Evolutionary conservation across 1,140 invertebrate genomes (phyloP), one percentile per base, ranked within the genome.

Genomic region (Drosophila sp.): DNA sequence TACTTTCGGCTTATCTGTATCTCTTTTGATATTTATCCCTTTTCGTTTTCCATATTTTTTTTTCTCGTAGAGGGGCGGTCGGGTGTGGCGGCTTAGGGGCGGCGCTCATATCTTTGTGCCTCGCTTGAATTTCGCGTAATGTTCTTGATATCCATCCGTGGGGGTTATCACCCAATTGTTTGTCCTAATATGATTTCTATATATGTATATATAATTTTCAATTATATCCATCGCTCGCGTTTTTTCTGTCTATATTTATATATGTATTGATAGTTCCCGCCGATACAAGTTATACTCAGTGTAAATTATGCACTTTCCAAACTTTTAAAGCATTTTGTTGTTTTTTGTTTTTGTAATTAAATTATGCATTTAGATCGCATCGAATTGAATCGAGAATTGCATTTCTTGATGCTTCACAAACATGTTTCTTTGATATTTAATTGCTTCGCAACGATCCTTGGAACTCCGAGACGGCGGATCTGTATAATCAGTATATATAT

Each of bases 251-350:
- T 73, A 69, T 62, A 29, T 83, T 57, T 86, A 82, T 87, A 89
- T 89, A 84, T 84, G 78, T 87, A 80, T 66, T 65, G 80, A 87
- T 87, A 83, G 84, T 87, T 87, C 83, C 77, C 66, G 83, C 66
- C 70, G 62, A 65, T 66, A 86, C 67, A 85, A 85, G 82, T 85
- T 85, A 76, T 77, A 82, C 82, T 85, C 82, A 79, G 80, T 85
- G 50, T 77, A 25, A 77, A 72, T 56, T 57, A 66, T 77, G 81
- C 81, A 84, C 74, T 77, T 77, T 77, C 66, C 25, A 50, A 77
- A 78, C 72, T 82, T 87, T 87, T 82, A 69, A 89, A 86, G 83
- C 83, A 66, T 86, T 65, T 83, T 79, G 23, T 11, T 86, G 66
- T 38, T 86, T 60, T 83, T 79, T 25, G 8, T 86, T 70, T 38